Base-by-base conservation (phyloP, 2,113 vertebrate genomes). In the Atlantisia rogersi region DNA sequence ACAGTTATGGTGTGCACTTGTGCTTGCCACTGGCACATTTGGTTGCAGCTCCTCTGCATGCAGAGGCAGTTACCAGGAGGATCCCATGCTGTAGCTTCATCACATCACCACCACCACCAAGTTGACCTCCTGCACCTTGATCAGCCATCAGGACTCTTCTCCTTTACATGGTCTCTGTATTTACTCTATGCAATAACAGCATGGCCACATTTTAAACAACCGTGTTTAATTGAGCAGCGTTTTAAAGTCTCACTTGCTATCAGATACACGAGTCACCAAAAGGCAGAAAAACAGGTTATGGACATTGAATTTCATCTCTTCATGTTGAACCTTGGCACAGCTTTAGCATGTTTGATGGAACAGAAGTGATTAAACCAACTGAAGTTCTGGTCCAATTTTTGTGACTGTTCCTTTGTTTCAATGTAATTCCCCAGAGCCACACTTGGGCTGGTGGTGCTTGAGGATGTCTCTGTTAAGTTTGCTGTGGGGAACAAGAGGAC, bases 1-100 rank as follows among this genome's bases (percentile, higher is more conserved):
- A 10, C 31, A 63, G 19, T 37, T 44, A 39, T 0, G 1, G 37
- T 32, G 21, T 18, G 28, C 56, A 16, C 28, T 40, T 5, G 4
- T 52, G 40, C 12, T 9, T n/a, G 11, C 16, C 55, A 9, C 11
- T 15, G 11, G 39, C 55, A 20, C 5, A 7, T 46, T 37, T 67
- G 11, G 24, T 58, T 55, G 39, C 64, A 74, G 21, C 67, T 91
- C 39, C 26, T 70, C 29, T 75, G 22, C 68, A 42, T 24, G 71
- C 16, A 79, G 31, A 82, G 5, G 32, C n/a, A 69, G 32, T 6
- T 73, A 20, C 19, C 73, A 74, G 86, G 19, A 69, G 32, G 21
- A 58, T 73, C 8, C 9, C 8, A 39, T 5, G 10, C 26, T 2
- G 1, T 20, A 71, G 59, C 42, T 71, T 74, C 22, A 31, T 46